phyloP scores from a whole-genome alignment of 2,888 invertebrate species.

The Caenorhabditis japonica region DNA sequence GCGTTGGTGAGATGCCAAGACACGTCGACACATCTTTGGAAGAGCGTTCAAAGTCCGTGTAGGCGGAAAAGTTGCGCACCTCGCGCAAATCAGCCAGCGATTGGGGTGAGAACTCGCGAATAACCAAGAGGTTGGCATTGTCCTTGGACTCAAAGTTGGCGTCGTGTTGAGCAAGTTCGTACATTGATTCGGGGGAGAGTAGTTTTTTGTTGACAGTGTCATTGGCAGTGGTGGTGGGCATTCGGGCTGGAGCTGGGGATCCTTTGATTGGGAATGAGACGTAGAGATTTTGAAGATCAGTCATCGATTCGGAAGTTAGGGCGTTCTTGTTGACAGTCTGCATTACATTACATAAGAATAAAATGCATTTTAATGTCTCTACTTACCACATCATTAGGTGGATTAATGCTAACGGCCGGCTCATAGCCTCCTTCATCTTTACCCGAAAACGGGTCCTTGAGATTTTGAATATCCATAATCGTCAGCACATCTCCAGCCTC shows the following conservation, averaged over 20 bases:
- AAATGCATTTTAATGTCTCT: not conserved
- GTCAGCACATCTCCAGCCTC: conserved; percentile 22
- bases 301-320: conserved; percentile 15
- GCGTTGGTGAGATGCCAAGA: conserved; percentile 31
- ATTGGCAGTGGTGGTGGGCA: not conserved
- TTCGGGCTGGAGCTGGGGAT: not conserved
- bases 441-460: conserved; percentile 25
- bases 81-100: conserved; percentile 42
- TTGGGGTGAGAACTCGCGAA: conserved; percentile 42
- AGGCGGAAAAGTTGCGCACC: conserved; percentile 32
- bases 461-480: conserved; percentile 12
- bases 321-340: conserved; percentile 44
- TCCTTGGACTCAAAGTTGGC: conserved; percentile 21
- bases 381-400: conserved; percentile 49
- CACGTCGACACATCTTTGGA: conserved; percentile 35
- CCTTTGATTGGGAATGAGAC: conserved; percentile 9
- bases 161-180: conserved; percentile 26
- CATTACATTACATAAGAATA: not conserved
- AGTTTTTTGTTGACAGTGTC: conserved; percentile 41
- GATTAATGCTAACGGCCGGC: conserved; percentile 4
- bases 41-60: conserved; percentile 23
- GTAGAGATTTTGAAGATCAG: conserved; percentile 2
- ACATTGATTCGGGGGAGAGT: conserved; percentile 40
- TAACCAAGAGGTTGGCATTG: not conserved
- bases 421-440: no score